Base-by-base conservation (phyloP, 2,797 vertebrate genomes). In the Todus mexicanus region DNA sequence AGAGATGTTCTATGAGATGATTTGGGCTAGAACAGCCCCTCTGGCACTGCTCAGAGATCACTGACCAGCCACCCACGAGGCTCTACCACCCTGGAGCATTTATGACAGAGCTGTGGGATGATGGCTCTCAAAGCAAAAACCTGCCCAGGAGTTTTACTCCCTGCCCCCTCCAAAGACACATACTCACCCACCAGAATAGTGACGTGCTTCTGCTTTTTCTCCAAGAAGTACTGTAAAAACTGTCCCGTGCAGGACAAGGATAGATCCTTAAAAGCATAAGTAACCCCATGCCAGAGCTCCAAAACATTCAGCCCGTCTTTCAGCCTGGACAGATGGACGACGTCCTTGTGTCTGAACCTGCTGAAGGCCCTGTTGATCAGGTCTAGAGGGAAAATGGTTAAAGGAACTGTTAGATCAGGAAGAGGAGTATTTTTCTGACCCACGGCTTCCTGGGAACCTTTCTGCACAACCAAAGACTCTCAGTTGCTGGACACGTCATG, bases 281-380 rank as follows among this genome's bases (percentile, higher is more conserved):
- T 99, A 40, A 97, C 94, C 38, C 99, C 99, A 1, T 99, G 98
- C 97, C 99, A 99, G 60, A 99, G 98, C 97, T 99, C 99, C 95
- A 99, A 85, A 82, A 99, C 43, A 1, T 98, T 98, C 87, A 99
- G 95, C 19, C 98, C 98, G 0, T 97, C 95, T 84, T 96, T 98
- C 92, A 99, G 88, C 63, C 70, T 97, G 74, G 97, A 95, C 4
- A 99, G 54, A 48, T 91, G 97, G 68, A 99, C 93, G 0, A 98
- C 93, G 3, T 98, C 98, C 17, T 97, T 96, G 89, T 98, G 97
- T 2, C 97, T 98, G 97, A 99, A 99, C 61, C 98, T 97, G 65
- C 96, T 95, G 92, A 99, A 98, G 31, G 98, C 99, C 29, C 38
- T 96, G 45, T 95, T 71, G 0, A 99, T 97, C 25, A 99, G 93